phyloP scores from a whole-genome alignment of 2,888 invertebrate genomes.

The Lasioglossum pauxillum region DNA sequence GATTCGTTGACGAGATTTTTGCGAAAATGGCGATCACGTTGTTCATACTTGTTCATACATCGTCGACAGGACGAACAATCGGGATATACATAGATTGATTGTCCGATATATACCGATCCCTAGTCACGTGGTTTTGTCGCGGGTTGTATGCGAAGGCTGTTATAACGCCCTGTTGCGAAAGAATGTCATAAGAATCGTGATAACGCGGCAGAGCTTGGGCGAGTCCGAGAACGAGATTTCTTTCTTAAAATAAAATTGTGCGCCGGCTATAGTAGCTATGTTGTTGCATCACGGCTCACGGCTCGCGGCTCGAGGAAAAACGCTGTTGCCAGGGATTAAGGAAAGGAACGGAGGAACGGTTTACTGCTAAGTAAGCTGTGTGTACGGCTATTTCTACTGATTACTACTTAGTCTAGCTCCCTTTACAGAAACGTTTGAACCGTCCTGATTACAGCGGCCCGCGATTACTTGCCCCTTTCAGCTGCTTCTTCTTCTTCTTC shows the following conservation, averaged over 20 bases:
- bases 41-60: neutral
- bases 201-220: neutral
- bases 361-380: constrained; percentile 30
- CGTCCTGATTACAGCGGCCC: constrained; percentile 23
- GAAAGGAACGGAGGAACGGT: constrained; percentile 38
- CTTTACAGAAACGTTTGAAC: constrained; percentile 21
- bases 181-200: constrained; percentile 33
- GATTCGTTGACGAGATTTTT: neutral
- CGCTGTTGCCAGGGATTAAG: constrained; percentile 24
- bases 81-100: neutral
- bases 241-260: constrained; percentile 18
- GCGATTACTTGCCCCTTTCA: constrained; percentile 19
- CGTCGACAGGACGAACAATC: neutral
- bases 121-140: neutral
- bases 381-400: constrained; percentile 38
- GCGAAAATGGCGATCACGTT: neutral
- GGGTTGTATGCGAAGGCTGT: neutral
- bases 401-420: constrained; percentile 38
- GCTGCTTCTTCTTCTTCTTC: constrained; percentile 5
- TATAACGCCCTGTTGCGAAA: neutral
- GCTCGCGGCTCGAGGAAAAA: neutral
- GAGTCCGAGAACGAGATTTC: constrained; percentile 11
- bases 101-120: too few species aligned
- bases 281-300: neutral
- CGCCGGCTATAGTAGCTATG: neutral